Base-by-base conservation (phyloP, 2,797 vertebrate species). In the Intellagama lesueurii region DNA sequence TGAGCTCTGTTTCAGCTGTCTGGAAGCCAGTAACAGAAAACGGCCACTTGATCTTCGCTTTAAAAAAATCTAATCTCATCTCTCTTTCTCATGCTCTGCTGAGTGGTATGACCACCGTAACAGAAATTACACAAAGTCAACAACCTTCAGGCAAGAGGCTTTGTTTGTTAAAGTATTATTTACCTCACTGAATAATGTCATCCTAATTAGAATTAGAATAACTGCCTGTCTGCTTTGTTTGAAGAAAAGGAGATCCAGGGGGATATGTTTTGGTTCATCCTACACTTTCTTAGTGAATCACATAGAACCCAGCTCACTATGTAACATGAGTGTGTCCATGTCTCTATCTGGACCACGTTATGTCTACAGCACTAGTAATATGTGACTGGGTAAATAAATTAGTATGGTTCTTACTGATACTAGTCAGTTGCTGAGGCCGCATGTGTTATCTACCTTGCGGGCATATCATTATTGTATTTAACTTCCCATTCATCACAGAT, bases 81-180 rank as follows among this genome's bases (percentile, higher is more conserved):
- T 86, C 69, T 76, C 85, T 69, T 82, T 78, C 28, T 12, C 60
- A n/a, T 90, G 64, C 85, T 83, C 64, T 30, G 79, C 80, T 90
- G 85, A 86, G 79, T 77, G 89, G 89, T 87, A 90, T 87, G 85
- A 90, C 85, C 85, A 83, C 85, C 64, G 82, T 69, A 90, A 90
- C 89, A 90, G 79, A 90, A 86, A 90, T 90, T 90, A 90, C 85
- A 90, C 85, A 76, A 87, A 90, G 89, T 87, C 72, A 60, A 77
- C 89, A 90, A 87, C 79, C 85, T 86, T 78, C 79, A 60, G 81
- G 72, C 80, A 90, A 78, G 80, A 90, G 79, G 84, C 60, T 87
- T 88, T 86, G 85, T 87, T 64, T 78, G 79, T 56, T 77, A 77
- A 83, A 87, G 89, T 87, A 90, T 90, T 87, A 86, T 90, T 90